These are phyloP conservation scores for Neostethus bicornis DNA, from an alignment of 2,797 vertebrate species.

Conservation along the genomic window DNA sequence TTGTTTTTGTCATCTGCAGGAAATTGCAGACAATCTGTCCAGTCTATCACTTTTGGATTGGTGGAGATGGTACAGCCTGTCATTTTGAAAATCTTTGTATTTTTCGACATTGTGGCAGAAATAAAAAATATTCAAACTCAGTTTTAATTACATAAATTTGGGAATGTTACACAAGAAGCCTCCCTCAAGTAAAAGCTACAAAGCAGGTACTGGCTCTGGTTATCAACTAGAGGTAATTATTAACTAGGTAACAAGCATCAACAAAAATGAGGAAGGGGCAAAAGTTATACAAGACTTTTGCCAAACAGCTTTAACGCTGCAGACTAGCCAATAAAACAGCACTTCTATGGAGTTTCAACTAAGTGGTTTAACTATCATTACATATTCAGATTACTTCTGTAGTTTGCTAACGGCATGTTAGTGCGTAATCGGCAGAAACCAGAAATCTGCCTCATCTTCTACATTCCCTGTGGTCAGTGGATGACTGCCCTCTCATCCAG, in stretches of 20 bases:
- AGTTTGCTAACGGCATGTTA: background rate
- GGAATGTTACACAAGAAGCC: background rate
- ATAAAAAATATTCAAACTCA: background rate
- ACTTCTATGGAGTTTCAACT: too few species aligned
- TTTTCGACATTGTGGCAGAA: background rate
- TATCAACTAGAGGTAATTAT: too few species aligned
- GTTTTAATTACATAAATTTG: background rate
- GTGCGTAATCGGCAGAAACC: background rate
- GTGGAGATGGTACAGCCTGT: background rate
- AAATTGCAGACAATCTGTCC: slow-evolving; percentile 7
- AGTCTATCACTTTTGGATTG: slow-evolving; percentile 7
- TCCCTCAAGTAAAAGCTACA: background rate
- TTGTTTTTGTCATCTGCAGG: slow-evolving; percentile 41
- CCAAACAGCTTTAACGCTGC: too few species aligned
- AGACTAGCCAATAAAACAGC: too few species aligned
- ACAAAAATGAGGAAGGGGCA: too few species aligned
- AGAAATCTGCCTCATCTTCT: background rate
- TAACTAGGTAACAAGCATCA: too few species aligned
- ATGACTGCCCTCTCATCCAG: background rate
- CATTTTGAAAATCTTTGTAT: background rate
- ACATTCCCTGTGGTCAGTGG: too few species aligned
- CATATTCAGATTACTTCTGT: background rate
- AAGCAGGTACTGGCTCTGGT: too few species aligned
- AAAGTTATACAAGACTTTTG: too few species aligned
- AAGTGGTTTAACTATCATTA: background rate